These are phyloP conservation scores for Caranx melampygus DNA, from an alignment of 2,113 vertebrate species.

Conservation along the genomic window DNA sequence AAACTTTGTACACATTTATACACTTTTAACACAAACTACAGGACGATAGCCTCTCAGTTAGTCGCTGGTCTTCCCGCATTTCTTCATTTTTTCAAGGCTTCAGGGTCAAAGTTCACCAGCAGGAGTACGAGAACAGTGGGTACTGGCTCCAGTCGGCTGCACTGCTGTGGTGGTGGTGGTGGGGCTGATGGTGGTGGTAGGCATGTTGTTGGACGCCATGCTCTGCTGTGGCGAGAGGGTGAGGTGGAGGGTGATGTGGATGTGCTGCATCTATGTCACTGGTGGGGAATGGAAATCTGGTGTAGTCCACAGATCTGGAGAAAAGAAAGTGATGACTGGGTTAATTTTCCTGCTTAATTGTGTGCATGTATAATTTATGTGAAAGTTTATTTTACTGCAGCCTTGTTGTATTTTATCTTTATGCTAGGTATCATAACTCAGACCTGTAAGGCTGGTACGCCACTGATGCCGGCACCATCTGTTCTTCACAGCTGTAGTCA, in stretches of 20 bases:
- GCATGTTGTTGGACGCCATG: slow-evolving; percentile 41
- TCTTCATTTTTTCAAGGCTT: background rate
- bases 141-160: slow-evolving; percentile 89
- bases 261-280: slow-evolving; percentile 15
- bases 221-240: slow-evolving; percentile 20
- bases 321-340: background rate
- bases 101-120: slow-evolving; percentile 82
- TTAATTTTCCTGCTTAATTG: background rate
- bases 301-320: slow-evolving; percentile 51
- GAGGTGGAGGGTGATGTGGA: slow-evolving; percentile 26
- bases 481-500: slow-evolving; percentile 79
- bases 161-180: slow-evolving; percentile 74
- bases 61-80: background rate
- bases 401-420: background rate
- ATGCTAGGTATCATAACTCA: background rate
- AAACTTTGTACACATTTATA: slow-evolving; percentile 11
- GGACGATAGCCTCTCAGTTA: background rate
- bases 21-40: slow-evolving; percentile 9
- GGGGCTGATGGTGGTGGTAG: slow-evolving; percentile 70
- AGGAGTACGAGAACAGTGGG: slow-evolving; percentile 88
- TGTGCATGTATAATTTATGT: background rate
- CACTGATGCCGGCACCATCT: slow-evolving; percentile 78
- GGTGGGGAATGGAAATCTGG: slow-evolving; percentile 31
- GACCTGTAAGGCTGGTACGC: slow-evolving; percentile 82
- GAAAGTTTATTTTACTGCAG: background rate